These are phyloP conservation scores for Myiozetetes cayanensis DNA, from an alignment of 2,113 vertebrate species.

Conservation along the genomic window DNA sequence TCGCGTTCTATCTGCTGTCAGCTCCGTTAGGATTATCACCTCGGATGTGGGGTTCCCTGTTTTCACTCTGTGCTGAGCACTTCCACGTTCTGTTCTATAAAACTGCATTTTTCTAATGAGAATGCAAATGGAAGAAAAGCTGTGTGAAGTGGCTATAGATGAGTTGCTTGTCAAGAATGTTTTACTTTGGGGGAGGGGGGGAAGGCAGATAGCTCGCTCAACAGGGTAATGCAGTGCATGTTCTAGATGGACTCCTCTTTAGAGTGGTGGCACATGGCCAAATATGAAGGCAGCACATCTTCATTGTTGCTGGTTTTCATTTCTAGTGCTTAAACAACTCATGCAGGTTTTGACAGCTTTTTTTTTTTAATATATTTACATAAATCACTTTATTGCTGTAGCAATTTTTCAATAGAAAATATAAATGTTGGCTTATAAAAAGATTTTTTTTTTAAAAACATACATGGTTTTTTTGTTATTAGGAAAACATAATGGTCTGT, in stretches of 20 bases:
- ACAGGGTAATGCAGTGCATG: constrained; percentile 25
- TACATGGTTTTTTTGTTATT: neutral
- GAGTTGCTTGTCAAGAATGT: constrained; percentile 82
- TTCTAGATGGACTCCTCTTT: constrained; percentile 71
- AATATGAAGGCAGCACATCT: constrained; percentile 73
- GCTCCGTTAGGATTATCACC: constrained; percentile 67
- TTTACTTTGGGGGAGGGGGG: constrained; percentile 61
- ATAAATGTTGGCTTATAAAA: neutral
- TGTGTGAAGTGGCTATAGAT: constrained; percentile 82
- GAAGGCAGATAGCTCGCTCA: neutral
- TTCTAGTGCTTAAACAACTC: constrained; percentile 73
- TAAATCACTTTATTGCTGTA: constrained; percentile 35
- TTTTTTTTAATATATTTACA: constrained; percentile 49
- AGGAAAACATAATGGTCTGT: neutral
- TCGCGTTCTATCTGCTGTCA: constrained; percentile 71
- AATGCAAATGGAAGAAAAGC: constrained; percentile 85
- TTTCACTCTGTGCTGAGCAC: constrained; percentile 53
- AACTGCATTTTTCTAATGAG: constrained; percentile 88
- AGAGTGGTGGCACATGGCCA: constrained; percentile 77
- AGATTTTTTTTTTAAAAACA: neutral
- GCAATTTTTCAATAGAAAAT: neutral
- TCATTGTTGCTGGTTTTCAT: constrained; percentile 73
- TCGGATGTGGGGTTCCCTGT: constrained; percentile 56
- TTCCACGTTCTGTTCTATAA: constrained; percentile 73
- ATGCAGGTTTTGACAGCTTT: constrained; percentile 73